A percentile compares a stretch with the other conserved stretches of the same genome.
phyloP scores from a whole-genome alignment of 2,113 vertebrate species.

The Manacus vitellinus region DNA sequence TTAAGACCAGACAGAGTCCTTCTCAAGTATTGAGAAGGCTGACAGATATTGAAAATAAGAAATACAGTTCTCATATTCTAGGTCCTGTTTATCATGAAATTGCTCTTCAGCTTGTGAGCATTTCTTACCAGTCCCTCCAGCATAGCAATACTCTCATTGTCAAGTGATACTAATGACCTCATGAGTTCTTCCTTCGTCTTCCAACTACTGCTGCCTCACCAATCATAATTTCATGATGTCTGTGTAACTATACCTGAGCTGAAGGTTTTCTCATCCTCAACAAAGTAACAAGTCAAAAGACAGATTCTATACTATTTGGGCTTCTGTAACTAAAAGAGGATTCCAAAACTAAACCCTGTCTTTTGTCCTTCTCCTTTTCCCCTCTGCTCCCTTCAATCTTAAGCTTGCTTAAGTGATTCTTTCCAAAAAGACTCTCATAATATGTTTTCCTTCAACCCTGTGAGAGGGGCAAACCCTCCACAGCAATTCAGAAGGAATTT shows the following conservation, averaged over 20 bases:
- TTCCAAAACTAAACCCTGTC: not conserved
- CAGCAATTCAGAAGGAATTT: not conserved
- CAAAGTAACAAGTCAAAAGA: not conserved
- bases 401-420: not conserved
- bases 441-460: rapidly evolving
- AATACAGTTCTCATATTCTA: not conserved
- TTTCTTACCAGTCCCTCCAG: not conserved
- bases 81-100: not conserved
- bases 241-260: not conserved
- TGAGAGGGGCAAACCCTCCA: not conserved
- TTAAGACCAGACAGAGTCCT: not conserved
- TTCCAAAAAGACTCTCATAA: not conserved
- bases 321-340: not conserved
- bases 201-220: not conserved
- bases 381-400: not conserved
- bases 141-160: not conserved
- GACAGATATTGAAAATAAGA: not conserved
- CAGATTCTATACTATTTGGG: not conserved
- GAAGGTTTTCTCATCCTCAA: not conserved
- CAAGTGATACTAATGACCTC: not conserved
- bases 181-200: not conserved
- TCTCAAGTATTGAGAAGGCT: not conserved
- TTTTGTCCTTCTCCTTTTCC: not conserved
- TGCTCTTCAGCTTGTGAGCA: not conserved
- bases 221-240: not conserved